A percentile compares a stretch with the other conserved stretches of the same genome.
Conservation (phyloP, 2,113 vertebrate species). For the Stomatorhinus ivindoensis region DNA sequence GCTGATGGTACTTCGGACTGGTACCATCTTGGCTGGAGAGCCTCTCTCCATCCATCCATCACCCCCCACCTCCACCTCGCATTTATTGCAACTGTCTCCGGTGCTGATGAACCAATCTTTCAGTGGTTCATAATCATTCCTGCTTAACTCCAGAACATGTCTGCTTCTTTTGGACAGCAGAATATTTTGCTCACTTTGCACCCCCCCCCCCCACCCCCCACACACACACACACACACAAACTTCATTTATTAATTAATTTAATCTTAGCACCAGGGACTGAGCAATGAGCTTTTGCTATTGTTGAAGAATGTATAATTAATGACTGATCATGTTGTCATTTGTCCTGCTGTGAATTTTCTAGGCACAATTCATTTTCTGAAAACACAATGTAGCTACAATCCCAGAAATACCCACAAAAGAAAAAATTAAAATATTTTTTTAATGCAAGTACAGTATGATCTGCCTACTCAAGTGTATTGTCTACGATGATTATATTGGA, state of each 20-base stretch:
- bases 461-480: background rate
- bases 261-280: background rate
- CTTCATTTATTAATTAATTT: background rate
- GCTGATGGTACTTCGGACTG: background rate
- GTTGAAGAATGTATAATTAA: background rate
- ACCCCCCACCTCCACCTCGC: slow-evolving; percentile 21
- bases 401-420: background rate
- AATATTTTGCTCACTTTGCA: background rate
- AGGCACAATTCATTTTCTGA: background rate
- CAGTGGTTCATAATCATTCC: slow-evolving; percentile 24
- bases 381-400: background rate
- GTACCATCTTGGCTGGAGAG: slow-evolving; percentile 16
- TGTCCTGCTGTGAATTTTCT: background rate
- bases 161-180: background rate
- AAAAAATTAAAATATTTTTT: background rate
- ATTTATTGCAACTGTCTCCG: slow-evolving; percentile 29
- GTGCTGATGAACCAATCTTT: slow-evolving; percentile 42
- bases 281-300: background rate
- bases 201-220: no score
- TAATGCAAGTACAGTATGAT: background rate
- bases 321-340: background rate
- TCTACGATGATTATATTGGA: background rate
- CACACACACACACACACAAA: background rate
- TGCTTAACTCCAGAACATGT: background rate
- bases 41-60: slow-evolving; percentile 29